Evolutionary conservation across 2,797 vertebrate species (phyloP).

Genomic region (Stomatorhinus walkeri): DNA sequence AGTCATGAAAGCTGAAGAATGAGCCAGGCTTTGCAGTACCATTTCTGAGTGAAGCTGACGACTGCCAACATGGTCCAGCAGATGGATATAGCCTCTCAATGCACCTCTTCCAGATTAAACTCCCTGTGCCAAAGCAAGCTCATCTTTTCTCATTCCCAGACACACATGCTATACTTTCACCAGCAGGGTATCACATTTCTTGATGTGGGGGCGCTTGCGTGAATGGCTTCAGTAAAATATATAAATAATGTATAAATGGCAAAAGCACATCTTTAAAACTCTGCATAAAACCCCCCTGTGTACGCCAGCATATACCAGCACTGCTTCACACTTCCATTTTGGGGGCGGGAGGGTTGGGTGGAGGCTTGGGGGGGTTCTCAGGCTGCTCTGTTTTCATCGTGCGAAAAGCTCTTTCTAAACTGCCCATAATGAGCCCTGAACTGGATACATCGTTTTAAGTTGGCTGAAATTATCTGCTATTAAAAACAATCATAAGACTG

Average conservation of each 20-base stretch:
- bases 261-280: background rate
- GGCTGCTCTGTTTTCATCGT: background rate
- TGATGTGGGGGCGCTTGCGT: background rate
- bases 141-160: background rate
- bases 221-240: background rate
- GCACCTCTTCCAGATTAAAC: background rate
- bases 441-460: background rate
- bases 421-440: background rate
- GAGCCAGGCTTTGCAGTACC: background rate
- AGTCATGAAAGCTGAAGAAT: background rate
- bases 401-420: background rate
- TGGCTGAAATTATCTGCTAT: background rate
- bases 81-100: background rate
- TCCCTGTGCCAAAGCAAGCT: background rate
- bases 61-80: background rate
- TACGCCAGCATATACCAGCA: background rate
- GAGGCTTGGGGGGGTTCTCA: background rate
- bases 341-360: no score
- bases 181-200: background rate
- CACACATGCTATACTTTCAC: background rate
- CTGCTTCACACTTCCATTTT: background rate
- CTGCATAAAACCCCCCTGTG: background rate
- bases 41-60: background rate
- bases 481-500: background rate
- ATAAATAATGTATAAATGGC: background rate